Evolutionary conservation across 2,888 invertebrate genomes (phyloP), one percentile per base, ranked within the genome.

Genomic region (Drosophila affinis): DNA sequence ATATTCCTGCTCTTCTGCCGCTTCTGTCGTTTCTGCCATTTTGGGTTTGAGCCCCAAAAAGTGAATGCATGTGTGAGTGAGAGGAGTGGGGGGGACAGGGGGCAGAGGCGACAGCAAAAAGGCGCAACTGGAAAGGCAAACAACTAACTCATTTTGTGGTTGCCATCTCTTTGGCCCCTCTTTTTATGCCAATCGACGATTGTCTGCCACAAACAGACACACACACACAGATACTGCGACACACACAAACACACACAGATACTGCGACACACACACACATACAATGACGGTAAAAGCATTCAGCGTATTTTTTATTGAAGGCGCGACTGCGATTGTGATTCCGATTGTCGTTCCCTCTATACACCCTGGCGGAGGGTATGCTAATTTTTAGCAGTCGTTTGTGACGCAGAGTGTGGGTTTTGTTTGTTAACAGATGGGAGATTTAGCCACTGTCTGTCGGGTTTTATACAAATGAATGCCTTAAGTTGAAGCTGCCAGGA

Each of bases 71-170:
- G 57, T 63, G 55, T 59, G 44, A n/a, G n/a, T 29, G 60, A 29
- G 39, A n/a, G 48, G 29, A 21, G 53, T 12, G 17, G 17, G 12
- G 32, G 3, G 12, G n/a, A 17, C 18, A 14, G 2, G 49, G 46
- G 1, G 52, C 10, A 29, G 47, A 39, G 34, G 24, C 52, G 60
- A 21, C 79, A 55, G 68, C 70, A 65, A 71, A 71, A 79, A 69
- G 62, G 58, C 60, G 54, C 64, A 62, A 62, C 39, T 48, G 65
- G 62, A 75, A 72, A 64, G 78, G 78, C 78, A 84, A 87, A 84
- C 81, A 83, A 86, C 81, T 83, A 86, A 83, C 88, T 83, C 87
- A 83, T 83, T 88, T 88, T 88, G 83, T 72, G 83, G 87, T 60
- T 83, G 71, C 76, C 88, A 83, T 45, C 17, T 49, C 70, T 9